These are phyloP conservation scores for Papilio protenor DNA, from an alignment of 2,888 invertebrate genomes.

Conservation along the genomic window DNA sequence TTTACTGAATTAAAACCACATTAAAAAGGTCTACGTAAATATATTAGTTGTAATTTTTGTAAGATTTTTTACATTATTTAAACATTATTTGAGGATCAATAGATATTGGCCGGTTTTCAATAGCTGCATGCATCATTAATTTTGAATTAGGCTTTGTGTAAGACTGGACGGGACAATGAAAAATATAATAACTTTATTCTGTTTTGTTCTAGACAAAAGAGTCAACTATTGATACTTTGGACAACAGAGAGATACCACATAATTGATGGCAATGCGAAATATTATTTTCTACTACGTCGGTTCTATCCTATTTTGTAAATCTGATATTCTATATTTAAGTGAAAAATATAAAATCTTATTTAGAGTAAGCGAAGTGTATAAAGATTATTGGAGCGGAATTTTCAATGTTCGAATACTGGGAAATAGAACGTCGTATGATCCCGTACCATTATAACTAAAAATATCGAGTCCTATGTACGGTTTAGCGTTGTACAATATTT, in stretches of 20 bases:
- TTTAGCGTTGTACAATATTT: background rate
- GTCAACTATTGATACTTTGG: background rate
- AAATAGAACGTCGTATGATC: slow-evolving; percentile 2
- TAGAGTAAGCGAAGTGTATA: slow-evolving; percentile 19
- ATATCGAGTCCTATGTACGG: background rate
- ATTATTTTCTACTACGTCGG: background rate
- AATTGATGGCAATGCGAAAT: background rate
- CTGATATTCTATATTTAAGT: background rate
- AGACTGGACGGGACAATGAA: background rate
- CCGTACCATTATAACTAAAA: slow-evolving; percentile 5
- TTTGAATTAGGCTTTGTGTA: background rate
- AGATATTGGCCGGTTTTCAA: background rate
- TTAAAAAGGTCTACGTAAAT: background rate
- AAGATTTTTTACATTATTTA: background rate
- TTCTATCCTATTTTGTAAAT: background rate
- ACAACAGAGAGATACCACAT: background rate
- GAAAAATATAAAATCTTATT: background rate
- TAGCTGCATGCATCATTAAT: slow-evolving; percentile 9
- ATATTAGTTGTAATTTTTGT: background rate
- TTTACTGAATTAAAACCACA: background rate
- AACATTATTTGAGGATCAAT: background rate
- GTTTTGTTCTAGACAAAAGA: background rate
- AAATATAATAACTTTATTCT: background rate
- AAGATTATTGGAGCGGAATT: slow-evolving; percentile 21
- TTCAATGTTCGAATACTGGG: background rate